phyloP scores from a whole-genome alignment of 2,888 invertebrate species.

The Tricholauxania praeusta region DNA sequence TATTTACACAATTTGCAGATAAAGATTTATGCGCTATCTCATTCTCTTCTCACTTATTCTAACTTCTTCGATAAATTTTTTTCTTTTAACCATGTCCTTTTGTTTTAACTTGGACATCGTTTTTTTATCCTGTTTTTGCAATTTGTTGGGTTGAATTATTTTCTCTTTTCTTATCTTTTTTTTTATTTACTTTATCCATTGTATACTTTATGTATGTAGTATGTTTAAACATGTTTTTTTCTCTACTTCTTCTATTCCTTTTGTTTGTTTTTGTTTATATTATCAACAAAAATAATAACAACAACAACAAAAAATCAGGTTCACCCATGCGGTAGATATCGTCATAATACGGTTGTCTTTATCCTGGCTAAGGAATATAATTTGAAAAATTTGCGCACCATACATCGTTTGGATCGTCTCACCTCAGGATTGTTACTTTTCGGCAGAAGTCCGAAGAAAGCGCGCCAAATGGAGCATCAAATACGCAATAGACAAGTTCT shows the following conservation, averaged over 20 bases:
- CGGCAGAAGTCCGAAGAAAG: conserved; percentile 93
- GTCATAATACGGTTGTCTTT: conserved; percentile 96
- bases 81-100: neutral
- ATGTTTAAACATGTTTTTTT: neutral
- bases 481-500: conserved; percentile 91
- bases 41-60: neutral
- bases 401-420: conserved; percentile 95
- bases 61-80: neutral
- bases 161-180: conserved; percentile 5
- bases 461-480: conserved; percentile 95
- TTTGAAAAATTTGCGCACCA: conserved; percentile 91
- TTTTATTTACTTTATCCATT: conserved; percentile 11
- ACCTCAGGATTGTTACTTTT: conserved; percentile 94
- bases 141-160: neutral
- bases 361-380: conserved; percentile 97
- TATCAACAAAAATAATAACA: neutral
- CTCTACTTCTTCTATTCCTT: conserved; percentile 8
- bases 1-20: conserved; percentile 24
- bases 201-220: neutral
- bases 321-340: conserved; percentile 97
- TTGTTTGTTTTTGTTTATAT: neutral
- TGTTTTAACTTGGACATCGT: neutral
- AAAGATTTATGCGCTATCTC: conserved; percentile 6
- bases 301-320: conserved; percentile 72
- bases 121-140: neutral